These are phyloP conservation scores for Ylistrum balloti DNA, from an alignment of 1,140 invertebrate species.

Conservation along the genomic window DNA sequence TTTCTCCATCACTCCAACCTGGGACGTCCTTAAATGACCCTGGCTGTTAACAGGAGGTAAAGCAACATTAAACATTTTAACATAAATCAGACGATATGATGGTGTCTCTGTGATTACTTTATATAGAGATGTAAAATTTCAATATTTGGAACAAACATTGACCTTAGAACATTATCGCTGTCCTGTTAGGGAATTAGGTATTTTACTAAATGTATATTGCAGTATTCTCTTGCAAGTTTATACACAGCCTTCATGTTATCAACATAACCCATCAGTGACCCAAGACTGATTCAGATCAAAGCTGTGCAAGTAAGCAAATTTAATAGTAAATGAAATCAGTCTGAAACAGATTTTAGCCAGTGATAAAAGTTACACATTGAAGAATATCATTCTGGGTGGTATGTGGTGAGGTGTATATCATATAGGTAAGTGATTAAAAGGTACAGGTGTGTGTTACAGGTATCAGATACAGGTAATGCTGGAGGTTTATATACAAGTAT, in stretches of 20 bases:
- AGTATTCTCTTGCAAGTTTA: background rate
- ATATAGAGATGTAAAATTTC: too few species aligned
- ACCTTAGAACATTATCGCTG: background rate
- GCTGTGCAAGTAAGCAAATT: background rate
- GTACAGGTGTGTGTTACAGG: background rate
- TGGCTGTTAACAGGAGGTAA: too few species aligned
- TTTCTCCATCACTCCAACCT: too few species aligned
- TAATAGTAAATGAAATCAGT: background rate
- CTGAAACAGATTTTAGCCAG: background rate
- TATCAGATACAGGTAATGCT: background rate
- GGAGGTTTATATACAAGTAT: too few species aligned
- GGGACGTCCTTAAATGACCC: too few species aligned
- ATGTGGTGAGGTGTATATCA: background rate
- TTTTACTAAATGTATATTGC: background rate
- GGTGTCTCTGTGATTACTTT: too few species aligned
- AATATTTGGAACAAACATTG: too few species aligned
- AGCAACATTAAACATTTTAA: too few species aligned
- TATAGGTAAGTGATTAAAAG: background rate
- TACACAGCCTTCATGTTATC: background rate
- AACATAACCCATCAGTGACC: background rate
- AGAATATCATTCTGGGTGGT: background rate
- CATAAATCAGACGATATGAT: too few species aligned
- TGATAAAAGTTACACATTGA: constrained; percentile 29
- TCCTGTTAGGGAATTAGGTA: background rate
- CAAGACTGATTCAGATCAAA: background rate